phyloP scores from a whole-genome alignment of 2,888 invertebrate genomes.

The Falcaria lacertinaria region DNA sequence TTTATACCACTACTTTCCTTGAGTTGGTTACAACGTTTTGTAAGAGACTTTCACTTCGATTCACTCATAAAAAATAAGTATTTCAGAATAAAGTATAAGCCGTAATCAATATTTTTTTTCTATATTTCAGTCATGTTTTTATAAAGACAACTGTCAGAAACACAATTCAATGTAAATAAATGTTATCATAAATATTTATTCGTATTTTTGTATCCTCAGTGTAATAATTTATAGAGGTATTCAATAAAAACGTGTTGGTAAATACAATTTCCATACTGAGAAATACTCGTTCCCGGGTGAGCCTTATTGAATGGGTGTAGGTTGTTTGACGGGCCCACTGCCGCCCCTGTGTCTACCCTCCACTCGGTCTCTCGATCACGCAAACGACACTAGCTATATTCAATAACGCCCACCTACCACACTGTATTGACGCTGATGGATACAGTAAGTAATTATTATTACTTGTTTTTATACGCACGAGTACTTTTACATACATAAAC shows the following conservation, averaged over 20 bases:
- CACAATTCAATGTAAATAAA: too few species aligned
- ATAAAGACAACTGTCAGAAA: too few species aligned
- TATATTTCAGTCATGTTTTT: too few species aligned
- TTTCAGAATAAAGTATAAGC: too few species aligned
- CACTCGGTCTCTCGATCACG: slow-evolving; percentile 26
- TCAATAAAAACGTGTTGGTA: slow-evolving; percentile 10
- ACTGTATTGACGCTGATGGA: slow-evolving; percentile 7
- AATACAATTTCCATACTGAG: background rate
- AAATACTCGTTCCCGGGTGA: background rate
- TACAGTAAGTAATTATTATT: background rate
- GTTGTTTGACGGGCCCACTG: slow-evolving; percentile 24
- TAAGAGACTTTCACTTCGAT: too few species aligned
- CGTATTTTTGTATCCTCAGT: slow-evolving; percentile 5
- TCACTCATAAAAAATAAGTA: too few species aligned
- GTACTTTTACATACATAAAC: too few species aligned
- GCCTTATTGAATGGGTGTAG: slow-evolving; percentile 17
- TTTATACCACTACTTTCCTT: too few species aligned
- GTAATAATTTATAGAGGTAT: slow-evolving; percentile 10
- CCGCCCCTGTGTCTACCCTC: slow-evolving; percentile 31
- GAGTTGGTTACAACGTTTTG: too few species aligned
- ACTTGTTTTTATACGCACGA: too few species aligned
- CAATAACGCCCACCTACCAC: slow-evolving; percentile 36
- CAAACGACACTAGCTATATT: slow-evolving; percentile 25
- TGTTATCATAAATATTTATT: too few species aligned
- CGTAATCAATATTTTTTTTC: too few species aligned